phyloP scores from a whole-genome alignment of 2,888 invertebrate species.

The Endotricha flammealis region DNA sequence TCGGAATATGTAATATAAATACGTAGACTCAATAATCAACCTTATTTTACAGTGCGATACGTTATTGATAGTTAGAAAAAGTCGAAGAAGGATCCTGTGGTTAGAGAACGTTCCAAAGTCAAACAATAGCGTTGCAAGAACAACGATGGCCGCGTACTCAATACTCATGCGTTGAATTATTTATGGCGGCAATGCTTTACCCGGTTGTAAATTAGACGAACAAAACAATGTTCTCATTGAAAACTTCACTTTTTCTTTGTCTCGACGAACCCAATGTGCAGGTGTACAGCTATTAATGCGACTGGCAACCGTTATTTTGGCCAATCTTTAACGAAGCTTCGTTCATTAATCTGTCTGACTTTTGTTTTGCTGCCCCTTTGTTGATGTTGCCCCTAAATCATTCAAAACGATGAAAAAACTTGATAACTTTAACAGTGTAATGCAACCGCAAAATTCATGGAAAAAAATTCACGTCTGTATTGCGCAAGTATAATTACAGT shows the following conservation, averaged over 20 bases:
- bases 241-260: constrained; percentile 47
- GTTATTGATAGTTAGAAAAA: constrained; percentile 23
- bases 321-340: constrained; percentile 30
- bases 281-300: constrained; percentile 30
- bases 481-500: not conserved
- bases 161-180: constrained; percentile 64
- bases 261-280: constrained; percentile 33
- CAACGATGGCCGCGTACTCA: constrained; percentile 48
- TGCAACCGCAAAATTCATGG: not conserved
- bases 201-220: constrained; percentile 58
- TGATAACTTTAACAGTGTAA: not conserved
- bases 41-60: constrained; percentile 23
- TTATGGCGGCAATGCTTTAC: constrained; percentile 60
- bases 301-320: constrained; percentile 35
- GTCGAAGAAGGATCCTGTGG: constrained; percentile 26
- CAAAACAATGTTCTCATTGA: constrained; percentile 55
- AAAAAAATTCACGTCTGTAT: not conserved
- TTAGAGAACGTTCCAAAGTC: constrained; percentile 34
- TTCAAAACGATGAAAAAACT: not conserved
- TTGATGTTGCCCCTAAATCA: constrained; percentile 6
- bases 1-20: constrained; percentile 17
- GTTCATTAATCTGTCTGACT: constrained; percentile 27
- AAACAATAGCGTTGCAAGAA: constrained; percentile 59
- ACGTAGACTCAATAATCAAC: constrained; percentile 26
- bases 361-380: constrained; percentile 20